Conservation (phyloP, 2,888 invertebrate genomes). For the Theretra japonica region DNA sequence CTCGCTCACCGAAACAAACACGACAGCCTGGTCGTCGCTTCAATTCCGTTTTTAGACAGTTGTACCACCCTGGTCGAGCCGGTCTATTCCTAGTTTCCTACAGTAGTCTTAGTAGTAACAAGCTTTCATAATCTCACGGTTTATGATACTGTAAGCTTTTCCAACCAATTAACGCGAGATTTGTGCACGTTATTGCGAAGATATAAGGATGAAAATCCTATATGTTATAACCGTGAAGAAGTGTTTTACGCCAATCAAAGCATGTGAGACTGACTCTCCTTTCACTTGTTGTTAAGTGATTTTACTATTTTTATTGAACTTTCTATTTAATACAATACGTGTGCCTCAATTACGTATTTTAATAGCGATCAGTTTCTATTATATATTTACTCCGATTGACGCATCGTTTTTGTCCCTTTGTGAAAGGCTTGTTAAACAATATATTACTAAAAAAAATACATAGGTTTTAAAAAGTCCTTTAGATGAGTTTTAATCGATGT, state of each 20-base stretch:
- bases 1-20: no score
- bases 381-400: not conserved
- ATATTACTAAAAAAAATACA: no score
- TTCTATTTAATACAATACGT: constrained; percentile 76
- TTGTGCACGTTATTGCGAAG: not conserved
- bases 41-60: no score
- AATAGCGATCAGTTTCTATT: constrained; percentile 35
- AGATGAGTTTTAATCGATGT: no score
- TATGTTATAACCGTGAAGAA: constrained; percentile 30
- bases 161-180: not conserved
- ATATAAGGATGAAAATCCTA: not conserved
- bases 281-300: constrained; percentile 67
- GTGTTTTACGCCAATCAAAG: constrained; percentile 57
- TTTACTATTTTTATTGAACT: constrained; percentile 73
- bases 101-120: not conserved
- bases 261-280: constrained; percentile 72
- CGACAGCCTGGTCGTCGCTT: no score
- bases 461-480: no score
- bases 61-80: no score
- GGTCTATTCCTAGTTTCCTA: no score
- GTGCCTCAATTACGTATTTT: constrained; percentile 59
- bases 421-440: no score
- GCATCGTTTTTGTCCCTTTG: not conserved
- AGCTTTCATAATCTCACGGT: constrained; percentile 3
- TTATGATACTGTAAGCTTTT: constrained; percentile 16